phyloP scores from a whole-genome alignment of 1,140 invertebrate species.

The Zaprionus tsacasi region DNA sequence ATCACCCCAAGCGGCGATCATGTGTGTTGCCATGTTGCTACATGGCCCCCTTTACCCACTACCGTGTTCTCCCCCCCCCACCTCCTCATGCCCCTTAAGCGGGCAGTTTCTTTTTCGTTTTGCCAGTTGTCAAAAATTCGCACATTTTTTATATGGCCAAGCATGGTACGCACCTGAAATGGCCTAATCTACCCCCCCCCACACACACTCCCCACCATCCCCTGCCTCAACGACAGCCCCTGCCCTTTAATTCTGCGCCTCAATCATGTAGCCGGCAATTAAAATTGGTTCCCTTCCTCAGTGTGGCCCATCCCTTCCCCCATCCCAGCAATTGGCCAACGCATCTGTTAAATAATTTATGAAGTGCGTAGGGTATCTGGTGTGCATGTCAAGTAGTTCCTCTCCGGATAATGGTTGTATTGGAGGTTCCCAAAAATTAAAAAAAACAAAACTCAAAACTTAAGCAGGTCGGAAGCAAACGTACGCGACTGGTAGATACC shows the following conservation, averaged over 20 bases:
- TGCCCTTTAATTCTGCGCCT: neutral
- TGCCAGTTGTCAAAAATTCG: constrained; percentile 77
- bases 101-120: constrained; percentile 46
- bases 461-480: neutral
- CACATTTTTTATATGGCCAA: constrained; percentile 54
- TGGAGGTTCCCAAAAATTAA: constrained; percentile 25
- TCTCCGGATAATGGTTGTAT: constrained; percentile 14
- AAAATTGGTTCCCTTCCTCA: constrained; percentile 69
- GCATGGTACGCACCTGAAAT: constrained; percentile 20
- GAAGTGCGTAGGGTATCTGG: constrained; percentile 75
- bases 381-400: constrained; percentile 73
- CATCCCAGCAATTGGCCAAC: constrained; percentile 41
- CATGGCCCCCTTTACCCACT: constrained; percentile 2
- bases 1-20: constrained; percentile 31
- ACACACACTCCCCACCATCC: too few relatives aligned
- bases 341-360: constrained; percentile 78
- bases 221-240: neutral
- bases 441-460: constrained; percentile 19
- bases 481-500: neutral
- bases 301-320: neutral
- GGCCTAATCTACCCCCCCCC: neutral
- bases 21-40: constrained; percentile 15
- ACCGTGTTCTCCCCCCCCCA: too few relatives aligned
- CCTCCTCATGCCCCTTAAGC: neutral
- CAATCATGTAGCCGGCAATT: constrained; percentile 74